Conservation (phyloP, 2,888 invertebrate genomes). For the Volucella bombylans region DNA sequence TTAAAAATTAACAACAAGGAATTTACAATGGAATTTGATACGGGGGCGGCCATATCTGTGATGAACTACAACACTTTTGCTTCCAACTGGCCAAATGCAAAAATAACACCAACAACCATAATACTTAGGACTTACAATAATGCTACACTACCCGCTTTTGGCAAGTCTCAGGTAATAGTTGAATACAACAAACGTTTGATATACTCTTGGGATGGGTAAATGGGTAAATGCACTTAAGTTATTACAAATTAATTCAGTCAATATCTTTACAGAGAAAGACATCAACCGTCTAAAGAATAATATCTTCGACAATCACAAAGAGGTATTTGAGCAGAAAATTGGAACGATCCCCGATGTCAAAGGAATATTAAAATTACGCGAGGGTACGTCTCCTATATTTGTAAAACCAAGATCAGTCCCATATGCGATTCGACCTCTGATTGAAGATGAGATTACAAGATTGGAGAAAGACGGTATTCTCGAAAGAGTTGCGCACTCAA, state of each 20-base stretch:
- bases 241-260: conserved; percentile 8
- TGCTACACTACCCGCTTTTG: too few species aligned
- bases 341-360: conserved; percentile 10
- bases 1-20: conserved; percentile 19
- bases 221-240: not conserved
- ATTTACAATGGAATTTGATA: conserved; percentile 23
- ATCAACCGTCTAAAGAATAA: conserved; percentile 1
- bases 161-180: too few species aligned
- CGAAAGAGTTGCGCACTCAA: not conserved
- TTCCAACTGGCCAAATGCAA: too few species aligned
- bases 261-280: not conserved
- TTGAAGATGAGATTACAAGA: conserved; percentile 18
- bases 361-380: conserved; percentile 33
- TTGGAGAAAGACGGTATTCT: conserved; percentile 9
- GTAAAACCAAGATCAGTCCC: not conserved
- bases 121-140: too few species aligned
- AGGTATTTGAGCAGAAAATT: not conserved
- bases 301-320: not conserved
- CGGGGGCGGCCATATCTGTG: too few species aligned
- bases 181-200: conserved; percentile 8
- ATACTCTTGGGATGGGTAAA: not conserved
- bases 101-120: too few species aligned
- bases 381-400: not conserved
- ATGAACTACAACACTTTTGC: too few species aligned
- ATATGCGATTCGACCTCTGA: conserved; percentile 13